These are phyloP conservation scores for Elysia chlorotica DNA, from an alignment of 1,140 invertebrate genomes.

Conservation along the genomic window DNA sequence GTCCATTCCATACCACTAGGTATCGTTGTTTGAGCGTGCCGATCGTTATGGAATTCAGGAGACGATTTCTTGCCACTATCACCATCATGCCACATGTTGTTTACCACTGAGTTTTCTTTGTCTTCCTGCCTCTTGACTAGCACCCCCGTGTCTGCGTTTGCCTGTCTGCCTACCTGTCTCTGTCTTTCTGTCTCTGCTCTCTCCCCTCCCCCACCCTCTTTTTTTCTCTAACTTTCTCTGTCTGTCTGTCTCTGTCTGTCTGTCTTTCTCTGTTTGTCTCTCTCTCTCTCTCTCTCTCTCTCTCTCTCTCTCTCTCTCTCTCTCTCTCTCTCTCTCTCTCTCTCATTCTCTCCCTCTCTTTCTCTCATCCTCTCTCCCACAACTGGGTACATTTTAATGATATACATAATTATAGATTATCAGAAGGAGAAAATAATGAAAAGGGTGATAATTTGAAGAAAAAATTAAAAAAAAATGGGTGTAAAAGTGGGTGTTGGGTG, in stretches of 20 bases:
- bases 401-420: no score
- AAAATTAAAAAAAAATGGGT: no score
- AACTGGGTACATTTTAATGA: background rate
- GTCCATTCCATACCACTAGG: background rate
- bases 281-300: background rate
- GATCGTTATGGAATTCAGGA: no score
- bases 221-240: conserved; percentile 9
- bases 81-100: no score
- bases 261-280: background rate
- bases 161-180: background rate
- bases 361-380: conserved; percentile 13
- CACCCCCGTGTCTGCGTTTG: background rate
- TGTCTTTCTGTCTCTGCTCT: conserved; percentile 17
- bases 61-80: no score
- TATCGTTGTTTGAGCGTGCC: background rate
- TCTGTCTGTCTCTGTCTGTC: conserved; percentile 12
- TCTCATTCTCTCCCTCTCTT: conserved; percentile 16
- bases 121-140: background rate
- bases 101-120: no score
- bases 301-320: conserved; percentile 8
- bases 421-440: no score
- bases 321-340: conserved; percentile 17
- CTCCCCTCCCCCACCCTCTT: conserved; percentile 7
- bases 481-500: no score
- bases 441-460: no score